Conservation (phyloP, 2,113 vertebrate species). For the Saiga tatarica region DNA sequence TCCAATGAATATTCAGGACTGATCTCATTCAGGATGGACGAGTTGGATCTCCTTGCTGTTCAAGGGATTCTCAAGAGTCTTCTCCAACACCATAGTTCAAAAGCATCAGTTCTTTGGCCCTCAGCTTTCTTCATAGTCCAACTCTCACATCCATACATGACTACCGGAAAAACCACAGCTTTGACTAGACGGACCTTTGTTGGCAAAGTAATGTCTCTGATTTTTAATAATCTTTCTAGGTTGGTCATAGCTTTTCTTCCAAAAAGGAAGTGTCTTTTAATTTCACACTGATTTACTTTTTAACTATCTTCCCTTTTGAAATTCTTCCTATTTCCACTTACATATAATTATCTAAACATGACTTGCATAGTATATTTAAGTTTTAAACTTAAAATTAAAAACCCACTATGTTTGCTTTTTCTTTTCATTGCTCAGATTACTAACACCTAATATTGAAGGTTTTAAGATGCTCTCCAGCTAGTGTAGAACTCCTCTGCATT, state of each 20-base stretch:
- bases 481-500: constrained; percentile 48
- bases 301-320: not conserved
- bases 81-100: not conserved
- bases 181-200: not conserved
- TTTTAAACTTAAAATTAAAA: not conserved
- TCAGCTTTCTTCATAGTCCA: not conserved
- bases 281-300: not conserved
- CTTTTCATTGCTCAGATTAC: constrained; percentile 46
- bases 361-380: not conserved
- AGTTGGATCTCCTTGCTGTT: not conserved
- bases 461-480: constrained; percentile 38
- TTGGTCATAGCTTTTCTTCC: not conserved
- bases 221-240: not conserved
- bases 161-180: not conserved
- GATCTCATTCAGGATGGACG: not conserved
- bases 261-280: not conserved
- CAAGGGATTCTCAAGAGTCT: not conserved
- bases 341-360: not conserved
- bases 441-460: constrained; percentile 64
- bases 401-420: constrained; percentile 47
- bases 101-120: not conserved
- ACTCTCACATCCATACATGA: not conserved
- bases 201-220: not conserved
- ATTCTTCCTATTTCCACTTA: not conserved
- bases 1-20: not conserved